Evolutionary conservation across 2,888 invertebrate species (phyloP).

Genomic region (Augiades crinisus): DNA sequence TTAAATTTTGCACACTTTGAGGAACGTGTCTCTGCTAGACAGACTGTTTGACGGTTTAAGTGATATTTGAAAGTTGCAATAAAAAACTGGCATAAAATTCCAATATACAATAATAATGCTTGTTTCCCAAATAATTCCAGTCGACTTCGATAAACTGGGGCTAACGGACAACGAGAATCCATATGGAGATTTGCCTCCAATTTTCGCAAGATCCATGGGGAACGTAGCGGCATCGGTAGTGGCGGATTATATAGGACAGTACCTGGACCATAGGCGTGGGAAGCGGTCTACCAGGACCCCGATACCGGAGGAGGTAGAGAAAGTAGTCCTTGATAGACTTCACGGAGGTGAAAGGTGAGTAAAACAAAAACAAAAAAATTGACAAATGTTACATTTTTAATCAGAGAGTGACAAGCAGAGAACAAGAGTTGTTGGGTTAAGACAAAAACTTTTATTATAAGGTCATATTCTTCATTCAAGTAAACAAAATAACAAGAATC

Average conservation of each 20-base stretch:
- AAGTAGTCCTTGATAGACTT: conserved; percentile 69
- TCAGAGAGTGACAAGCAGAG: no score
- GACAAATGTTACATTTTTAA: neutral
- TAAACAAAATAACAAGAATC: no score
- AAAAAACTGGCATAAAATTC: no score
- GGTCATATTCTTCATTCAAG: no score
- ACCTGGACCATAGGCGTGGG: conserved; percentile 83
- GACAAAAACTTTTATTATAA: no score
- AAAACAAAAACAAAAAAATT: conserved; percentile 3
- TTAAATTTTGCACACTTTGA: no score
- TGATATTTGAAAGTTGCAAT: no score
- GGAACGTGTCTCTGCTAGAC: no score
- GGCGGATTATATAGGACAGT: conserved; percentile 87
- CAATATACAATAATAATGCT: neutral
- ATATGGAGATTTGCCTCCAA: conserved; percentile 88
- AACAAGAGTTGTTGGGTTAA: no score
- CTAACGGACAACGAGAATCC: conserved; percentile 95
- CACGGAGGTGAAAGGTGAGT: conserved; percentile 89
- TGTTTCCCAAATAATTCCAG: conserved; percentile 65
- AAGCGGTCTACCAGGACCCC: conserved; percentile 57
- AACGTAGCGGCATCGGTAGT: conserved; percentile 85
- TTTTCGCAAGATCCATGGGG: conserved; percentile 89
- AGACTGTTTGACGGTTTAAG: no score
- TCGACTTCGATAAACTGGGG: conserved; percentile 92
- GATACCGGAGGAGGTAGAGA: conserved; percentile 59